Base-by-base conservation (phyloP, 2,888 invertebrate species). In the Eucera pruinosa region DNA sequence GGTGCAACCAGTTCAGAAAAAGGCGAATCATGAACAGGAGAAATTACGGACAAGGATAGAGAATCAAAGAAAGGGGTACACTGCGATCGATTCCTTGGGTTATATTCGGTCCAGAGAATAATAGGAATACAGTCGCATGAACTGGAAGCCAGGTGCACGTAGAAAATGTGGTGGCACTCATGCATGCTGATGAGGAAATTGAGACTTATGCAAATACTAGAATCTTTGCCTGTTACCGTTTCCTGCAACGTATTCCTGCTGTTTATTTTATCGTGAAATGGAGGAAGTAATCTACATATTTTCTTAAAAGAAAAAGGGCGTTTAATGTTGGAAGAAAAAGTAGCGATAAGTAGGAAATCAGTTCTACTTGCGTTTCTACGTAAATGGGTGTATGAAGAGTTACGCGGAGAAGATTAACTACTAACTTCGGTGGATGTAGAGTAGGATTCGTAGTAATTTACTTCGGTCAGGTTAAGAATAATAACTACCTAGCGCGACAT, bases 131-230 rank as follows among this genome's bases (percentile, higher is more conserved):
- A 33, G n/a, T n/a, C n/a, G 25, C 47, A 20, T 13, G 23, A 54
- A 25, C 4, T 20, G 13, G 48, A 27, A 41, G 39, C 50, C 69
- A 60, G 60, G 54, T 76, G 76, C 64, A 61, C 69, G 65, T 78
- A 55, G 65, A 69, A 65, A 77, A 77, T 66, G 55, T 33, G 15
- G 13, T n/a, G 4, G 65, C 65, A 43, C 57, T 36, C 36, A 52
- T 70, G 77, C 77, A 77, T 69, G 77, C 39, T 50, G 65, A 78
- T 69, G 65, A 60, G 55, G 65, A 61, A 78, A 77, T 77, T 48
- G 69, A 69, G 60, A 70, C 65, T 77, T 50, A 52, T 69, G 78
- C 77, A 65, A 77, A 76, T 69, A 47, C 15, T 4, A 9, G 47
- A 62, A 57, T 69, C 77, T 68, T 67, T 23, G 33, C 9, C 50